A percentile compares a stretch with the other conserved stretches of the same genome.
Conservation (phyloP, 2,113 vertebrate species). For the Chroicocephalus ridibundus region DNA sequence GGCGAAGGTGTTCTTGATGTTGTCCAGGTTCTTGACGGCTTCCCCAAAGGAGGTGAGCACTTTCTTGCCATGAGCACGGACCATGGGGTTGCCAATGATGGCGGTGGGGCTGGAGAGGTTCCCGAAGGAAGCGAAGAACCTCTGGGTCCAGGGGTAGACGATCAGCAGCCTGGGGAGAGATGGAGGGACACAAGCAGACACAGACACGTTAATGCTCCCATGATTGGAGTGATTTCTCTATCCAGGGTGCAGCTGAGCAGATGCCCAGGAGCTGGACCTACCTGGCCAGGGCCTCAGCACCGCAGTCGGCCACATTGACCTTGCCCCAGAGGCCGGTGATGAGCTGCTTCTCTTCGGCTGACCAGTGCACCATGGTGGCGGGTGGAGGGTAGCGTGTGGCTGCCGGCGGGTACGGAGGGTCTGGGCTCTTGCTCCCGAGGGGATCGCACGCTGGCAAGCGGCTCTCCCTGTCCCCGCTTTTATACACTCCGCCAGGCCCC, state of each 20-base stretch:
- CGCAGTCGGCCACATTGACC: neutral
- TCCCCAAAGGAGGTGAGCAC: conserved; percentile 80
- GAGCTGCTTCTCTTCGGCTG: conserved; percentile 44
- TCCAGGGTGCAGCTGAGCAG: neutral
- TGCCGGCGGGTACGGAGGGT: neutral
- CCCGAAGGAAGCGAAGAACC: conserved; percentile 74
- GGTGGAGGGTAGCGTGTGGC: neutral
- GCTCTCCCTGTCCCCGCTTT: neutral
- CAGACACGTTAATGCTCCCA: fast-evolving
- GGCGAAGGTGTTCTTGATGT: conserved; percentile 75
- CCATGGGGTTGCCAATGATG: conserved; percentile 73
- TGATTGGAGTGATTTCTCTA: neutral
- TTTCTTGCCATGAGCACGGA: conserved; percentile 77
- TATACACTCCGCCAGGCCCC: neutral
- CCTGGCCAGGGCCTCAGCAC: conserved; percentile 61
- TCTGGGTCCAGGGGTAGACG: conserved; percentile 85
- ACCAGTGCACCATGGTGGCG: conserved; percentile 68
- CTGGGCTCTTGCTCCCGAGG: neutral
- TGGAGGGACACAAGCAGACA: neutral
- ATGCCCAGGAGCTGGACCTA: neutral
- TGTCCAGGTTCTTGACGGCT: conserved; percentile 77
- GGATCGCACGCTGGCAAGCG: neutral
- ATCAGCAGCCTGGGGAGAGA: conserved; percentile 64
- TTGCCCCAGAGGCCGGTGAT: neutral
- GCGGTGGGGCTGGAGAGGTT: conserved; percentile 79